These are phyloP conservation scores for Orthonevra nobilis DNA, from an alignment of 2,888 invertebrate genomes.

Conservation along the genomic window DNA sequence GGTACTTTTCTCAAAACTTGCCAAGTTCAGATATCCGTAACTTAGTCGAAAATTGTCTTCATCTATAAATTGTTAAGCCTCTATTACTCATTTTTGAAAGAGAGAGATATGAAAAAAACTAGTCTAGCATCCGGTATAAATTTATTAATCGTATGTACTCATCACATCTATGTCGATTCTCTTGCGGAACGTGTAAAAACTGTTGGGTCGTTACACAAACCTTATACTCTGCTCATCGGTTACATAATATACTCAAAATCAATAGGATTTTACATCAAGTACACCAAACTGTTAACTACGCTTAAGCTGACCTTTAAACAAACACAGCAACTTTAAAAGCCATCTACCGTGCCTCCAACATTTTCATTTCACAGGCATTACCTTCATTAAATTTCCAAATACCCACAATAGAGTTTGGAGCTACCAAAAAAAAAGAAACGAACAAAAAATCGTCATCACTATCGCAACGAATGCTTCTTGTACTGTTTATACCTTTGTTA, in stretches of 20 bases:
- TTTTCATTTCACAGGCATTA: background rate
- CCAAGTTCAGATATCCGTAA: too few species aligned
- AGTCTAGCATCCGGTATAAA: too few species aligned
- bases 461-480: conserved; percentile 19
- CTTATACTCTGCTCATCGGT: too few species aligned
- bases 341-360: background rate
- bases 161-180: too few species aligned
- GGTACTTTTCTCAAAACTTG: too few species aligned
- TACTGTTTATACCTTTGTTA: conserved; percentile 19
- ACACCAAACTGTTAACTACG: background rate
- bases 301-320: conserved; percentile 16
- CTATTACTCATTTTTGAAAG: too few species aligned
- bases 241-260: conserved; percentile 6
- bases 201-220: too few species aligned
- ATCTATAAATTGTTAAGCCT: too few species aligned
- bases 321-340: background rate
- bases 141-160: too few species aligned
- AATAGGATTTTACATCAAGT: conserved; percentile 1
- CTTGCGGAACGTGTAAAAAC: too few species aligned
- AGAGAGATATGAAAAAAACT: too few species aligned
- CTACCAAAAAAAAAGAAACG: background rate
- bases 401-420: conserved; percentile 37
- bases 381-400: conserved; percentile 42
- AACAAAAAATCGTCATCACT: conserved; percentile 21
- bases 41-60: too few species aligned